These are phyloP conservation scores for Recurvirostra avosetta DNA, from an alignment of 2,113 vertebrate species.

Conservation along the genomic window DNA sequence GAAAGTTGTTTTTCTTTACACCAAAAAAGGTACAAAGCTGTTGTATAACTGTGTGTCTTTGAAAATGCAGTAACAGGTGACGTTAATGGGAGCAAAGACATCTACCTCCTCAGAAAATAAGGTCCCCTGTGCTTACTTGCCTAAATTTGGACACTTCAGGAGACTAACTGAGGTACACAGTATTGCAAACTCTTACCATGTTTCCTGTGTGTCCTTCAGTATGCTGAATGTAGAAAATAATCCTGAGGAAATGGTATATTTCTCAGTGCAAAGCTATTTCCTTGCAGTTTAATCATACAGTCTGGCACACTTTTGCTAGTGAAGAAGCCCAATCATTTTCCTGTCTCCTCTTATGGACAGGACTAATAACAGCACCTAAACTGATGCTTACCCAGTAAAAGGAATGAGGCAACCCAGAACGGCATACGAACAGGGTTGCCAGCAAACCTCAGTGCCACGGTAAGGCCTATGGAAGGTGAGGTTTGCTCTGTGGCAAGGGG, in stretches of 20 bases:
- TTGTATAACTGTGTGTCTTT: neutral
- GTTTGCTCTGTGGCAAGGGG: neutral
- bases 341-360: neutral
- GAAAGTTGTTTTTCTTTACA: neutral
- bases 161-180: neutral
- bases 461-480: neutral
- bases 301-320: neutral
- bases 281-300: neutral
- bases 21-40: neutral
- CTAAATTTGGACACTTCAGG: neutral
- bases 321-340: neutral
- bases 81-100: accelerated
- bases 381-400: neutral
- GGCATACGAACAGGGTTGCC: neutral
- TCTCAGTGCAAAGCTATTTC: neutral
- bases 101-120: neutral
- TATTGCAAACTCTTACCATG: neutral
- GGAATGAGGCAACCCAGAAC: neutral
- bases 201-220: neutral
- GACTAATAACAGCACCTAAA: neutral
- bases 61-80: neutral
- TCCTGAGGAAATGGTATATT: neutral
- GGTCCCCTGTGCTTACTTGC: neutral
- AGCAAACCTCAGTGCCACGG: neutral
- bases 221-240: neutral